Conservation (phyloP, 2,888 invertebrate genomes). For the Parelbella ahira region DNA sequence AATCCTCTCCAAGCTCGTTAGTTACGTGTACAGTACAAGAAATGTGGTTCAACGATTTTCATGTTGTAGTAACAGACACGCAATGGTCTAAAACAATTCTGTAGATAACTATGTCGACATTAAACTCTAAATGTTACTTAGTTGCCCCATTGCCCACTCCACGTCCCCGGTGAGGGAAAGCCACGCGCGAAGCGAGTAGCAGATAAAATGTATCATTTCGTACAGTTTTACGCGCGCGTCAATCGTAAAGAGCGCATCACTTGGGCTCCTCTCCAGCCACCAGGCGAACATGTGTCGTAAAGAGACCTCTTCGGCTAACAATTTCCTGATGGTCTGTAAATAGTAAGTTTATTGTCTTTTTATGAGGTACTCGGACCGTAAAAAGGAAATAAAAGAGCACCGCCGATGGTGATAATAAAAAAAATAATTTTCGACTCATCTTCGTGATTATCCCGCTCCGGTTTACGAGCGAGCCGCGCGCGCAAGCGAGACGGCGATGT, state of each 20-base stretch:
- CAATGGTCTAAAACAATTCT: too few species aligned
- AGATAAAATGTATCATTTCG: constrained; percentile 65
- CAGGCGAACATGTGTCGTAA: constrained; percentile 77
- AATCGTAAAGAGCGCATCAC: constrained; percentile 77
- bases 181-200: constrained; percentile 36
- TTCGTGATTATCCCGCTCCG: constrained; percentile 75
- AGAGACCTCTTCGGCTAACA: constrained; percentile 81
- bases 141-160: constrained; percentile 7
- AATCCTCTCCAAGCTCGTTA: too few species aligned
- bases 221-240: constrained; percentile 67
- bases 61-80: too few species aligned
- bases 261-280: constrained; percentile 51
- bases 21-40: too few species aligned
- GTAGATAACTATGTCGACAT: neutral
- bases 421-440: constrained; percentile 81
- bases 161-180: constrained; percentile 1
- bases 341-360: constrained; percentile 82
- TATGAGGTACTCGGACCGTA: constrained; percentile 82
- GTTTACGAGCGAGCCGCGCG: constrained; percentile 54
- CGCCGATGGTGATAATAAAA: constrained; percentile 82
- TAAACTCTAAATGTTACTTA: constrained; percentile 7
- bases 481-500: constrained; percentile 53
- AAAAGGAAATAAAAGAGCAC: constrained; percentile 82
- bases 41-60: too few species aligned
- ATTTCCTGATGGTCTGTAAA: constrained; percentile 82